These are phyloP conservation scores for Alfaro cultratus DNA, from an alignment of 2,797 vertebrate species.

Conservation along the genomic window DNA sequence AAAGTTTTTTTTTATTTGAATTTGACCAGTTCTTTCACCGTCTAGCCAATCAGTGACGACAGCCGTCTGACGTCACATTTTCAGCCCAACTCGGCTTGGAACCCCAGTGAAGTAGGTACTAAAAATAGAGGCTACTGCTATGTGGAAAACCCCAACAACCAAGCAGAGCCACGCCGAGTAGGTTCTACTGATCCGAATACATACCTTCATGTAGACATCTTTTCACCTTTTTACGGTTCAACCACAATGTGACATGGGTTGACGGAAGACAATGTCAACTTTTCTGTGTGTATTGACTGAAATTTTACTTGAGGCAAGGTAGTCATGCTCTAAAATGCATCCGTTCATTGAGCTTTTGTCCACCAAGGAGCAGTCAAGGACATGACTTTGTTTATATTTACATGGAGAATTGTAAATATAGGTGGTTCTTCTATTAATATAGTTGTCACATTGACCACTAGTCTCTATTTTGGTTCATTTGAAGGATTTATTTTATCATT, in stretches of 20 bases:
- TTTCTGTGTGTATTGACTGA: not conserved
- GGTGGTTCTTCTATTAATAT: not conserved
- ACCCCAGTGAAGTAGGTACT: not conserved
- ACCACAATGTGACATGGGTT: not conserved
- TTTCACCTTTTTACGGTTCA: not conserved
- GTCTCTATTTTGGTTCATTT: not conserved
- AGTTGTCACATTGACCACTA: not conserved
- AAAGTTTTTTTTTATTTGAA: too few species aligned
- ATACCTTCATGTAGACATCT: not conserved
- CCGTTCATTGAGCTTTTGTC: not conserved
- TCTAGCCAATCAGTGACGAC: not conserved
- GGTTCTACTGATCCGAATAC: not conserved
- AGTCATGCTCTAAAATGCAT: not conserved
- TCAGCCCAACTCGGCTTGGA: not conserved
- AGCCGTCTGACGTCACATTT: not conserved
- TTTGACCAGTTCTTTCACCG: too few species aligned
- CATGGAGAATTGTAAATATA: not conserved
- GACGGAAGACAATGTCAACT: not conserved
- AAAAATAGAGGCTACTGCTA: not conserved
- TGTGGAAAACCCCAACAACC: not conserved
- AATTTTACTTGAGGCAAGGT: not conserved
- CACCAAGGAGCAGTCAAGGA: not conserved
- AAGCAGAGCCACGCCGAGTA: not conserved
- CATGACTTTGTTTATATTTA: not conserved
- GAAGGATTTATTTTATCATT: too few species aligned